phyloP scores from a whole-genome alignment of 2,797 vertebrate species.

The Ataeniobius toweri region DNA sequence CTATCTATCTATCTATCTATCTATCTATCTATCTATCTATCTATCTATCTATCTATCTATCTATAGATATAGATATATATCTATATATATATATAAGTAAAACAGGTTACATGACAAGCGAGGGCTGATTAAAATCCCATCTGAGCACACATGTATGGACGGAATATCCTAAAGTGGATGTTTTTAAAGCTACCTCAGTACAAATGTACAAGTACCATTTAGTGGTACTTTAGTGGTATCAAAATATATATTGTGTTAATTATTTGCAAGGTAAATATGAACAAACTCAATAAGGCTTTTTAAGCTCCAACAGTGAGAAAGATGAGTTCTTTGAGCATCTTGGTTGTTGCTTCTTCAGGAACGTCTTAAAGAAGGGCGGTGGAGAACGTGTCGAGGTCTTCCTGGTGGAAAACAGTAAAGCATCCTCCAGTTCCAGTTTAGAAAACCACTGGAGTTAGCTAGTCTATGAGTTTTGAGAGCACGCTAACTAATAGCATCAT shows the following conservation, averaged over 20 bases:
- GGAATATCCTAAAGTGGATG: conserved; percentile 29
- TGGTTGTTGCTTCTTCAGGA: not conserved
- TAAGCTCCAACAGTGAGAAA: not conserved
- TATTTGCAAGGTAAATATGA: not conserved
- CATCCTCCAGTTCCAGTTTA: not conserved
- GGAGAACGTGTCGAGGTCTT: not conserved
- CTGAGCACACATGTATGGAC: conserved; percentile 22
- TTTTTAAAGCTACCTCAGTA: not conserved
- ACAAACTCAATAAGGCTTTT: not conserved
- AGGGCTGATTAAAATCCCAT: conserved; percentile 46
- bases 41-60: too few species aligned
- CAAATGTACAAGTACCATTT: not conserved
- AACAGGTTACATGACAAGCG: conserved; percentile 59
- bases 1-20: too few species aligned
- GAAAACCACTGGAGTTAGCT: not conserved
- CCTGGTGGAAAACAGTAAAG: not conserved
- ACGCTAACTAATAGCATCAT: not conserved
- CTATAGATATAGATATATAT: too few species aligned
- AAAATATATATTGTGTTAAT: not conserved
- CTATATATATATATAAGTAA: conserved; percentile 15
- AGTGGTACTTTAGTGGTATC: not conserved
- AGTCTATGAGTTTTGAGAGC: not conserved
- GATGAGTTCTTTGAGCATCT: not conserved
- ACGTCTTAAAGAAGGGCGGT: not conserved
- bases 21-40: too few species aligned